Evolutionary conservation across 1,140 invertebrate species (phyloP), one percentile per base, ranked within the genome.

Genomic region (Nixonia krombeini): DNA sequence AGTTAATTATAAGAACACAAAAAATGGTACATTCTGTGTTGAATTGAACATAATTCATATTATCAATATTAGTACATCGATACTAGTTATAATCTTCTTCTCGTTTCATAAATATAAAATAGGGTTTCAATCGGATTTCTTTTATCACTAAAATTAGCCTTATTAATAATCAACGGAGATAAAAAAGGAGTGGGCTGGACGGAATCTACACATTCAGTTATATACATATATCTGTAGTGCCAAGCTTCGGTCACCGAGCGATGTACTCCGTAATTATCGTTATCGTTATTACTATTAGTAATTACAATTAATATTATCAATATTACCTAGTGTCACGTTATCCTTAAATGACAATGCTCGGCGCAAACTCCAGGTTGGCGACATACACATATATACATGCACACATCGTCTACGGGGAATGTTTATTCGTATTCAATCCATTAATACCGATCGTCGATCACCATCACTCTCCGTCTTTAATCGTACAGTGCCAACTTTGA

Each of bases 161-260:
- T 70, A 64, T 62, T 40, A 25, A 61, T 70, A 21, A 53, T 66
- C 55, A 72, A 51, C 55, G 52, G 67, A 67, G 47, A 57, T 58
- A 70, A 70, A 69, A 40, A 72, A 71, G 56, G 76, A 76, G 47
- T 79, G 81, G 80, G 79, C 78, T 80, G 81, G 83, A 84, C 82
- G 82, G 82, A 84, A 79, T 84, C 81, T 85, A 84, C 75, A 84
- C 82, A 85, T 79, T 81, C 73, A 83, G 59, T 81, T 82, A 83
- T 82, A 83, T 84, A 83, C 76, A 82, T 82, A 84, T 81, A 80
- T 83, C 78, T 79, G 78, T 79, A 78, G 80, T 80, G 74, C 81
- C 79, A 82, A 81, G 74, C 75, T 75, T 80, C 69, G 71, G 73
- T 79, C 69, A 59, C 72, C 71, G 70, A 75, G 70, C 66, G 66